Conservation (phyloP, 35 echinoderm and acorn worm genomes). For the Patiria miniata region DNA sequence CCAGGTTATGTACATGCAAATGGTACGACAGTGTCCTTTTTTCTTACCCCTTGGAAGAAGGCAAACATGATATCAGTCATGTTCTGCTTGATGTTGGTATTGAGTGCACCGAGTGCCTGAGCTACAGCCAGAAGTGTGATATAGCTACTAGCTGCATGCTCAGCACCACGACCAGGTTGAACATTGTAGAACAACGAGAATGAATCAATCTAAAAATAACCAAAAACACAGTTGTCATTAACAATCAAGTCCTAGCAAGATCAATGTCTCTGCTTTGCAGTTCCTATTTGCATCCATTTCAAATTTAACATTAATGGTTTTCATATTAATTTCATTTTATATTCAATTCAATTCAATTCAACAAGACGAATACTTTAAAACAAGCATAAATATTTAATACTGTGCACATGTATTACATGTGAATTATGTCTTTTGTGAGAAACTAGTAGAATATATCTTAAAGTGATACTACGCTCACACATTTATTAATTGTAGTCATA, state of each 20-base stretch:
- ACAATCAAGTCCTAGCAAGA: not conserved
- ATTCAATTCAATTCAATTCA: not conserved
- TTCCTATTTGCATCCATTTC: too few relatives aligned
- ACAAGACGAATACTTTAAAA: too few relatives aligned
- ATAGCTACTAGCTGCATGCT: constrained; percentile 69
- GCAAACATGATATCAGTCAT: constrained; percentile 86
- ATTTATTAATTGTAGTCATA: too few relatives aligned
- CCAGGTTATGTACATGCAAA: too few relatives aligned
- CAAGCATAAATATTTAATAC: not conserved
- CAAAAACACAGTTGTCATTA: not conserved
- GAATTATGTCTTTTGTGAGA: not conserved
- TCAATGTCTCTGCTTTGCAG: too few relatives aligned
- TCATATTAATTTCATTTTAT: too few relatives aligned
- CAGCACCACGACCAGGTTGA: constrained; percentile 55
- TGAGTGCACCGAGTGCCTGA: constrained; percentile 66
- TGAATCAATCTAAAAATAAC: constrained; percentile 63
- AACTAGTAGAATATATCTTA: not conserved
- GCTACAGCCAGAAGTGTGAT: constrained; percentile 81
- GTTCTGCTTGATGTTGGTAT: constrained; percentile 47
- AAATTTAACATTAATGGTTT: too few relatives aligned
- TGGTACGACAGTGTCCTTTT: too few relatives aligned
- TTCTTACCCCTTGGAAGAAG: constrained; percentile 90
- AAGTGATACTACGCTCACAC: too few relatives aligned
- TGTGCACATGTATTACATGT: not conserved
- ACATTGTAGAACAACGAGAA: constrained; percentile 79